Evolutionary conservation across 1,140 invertebrate species (phyloP), one percentile per base, ranked within the genome.

Genomic region (Solenopsis fugax): DNA sequence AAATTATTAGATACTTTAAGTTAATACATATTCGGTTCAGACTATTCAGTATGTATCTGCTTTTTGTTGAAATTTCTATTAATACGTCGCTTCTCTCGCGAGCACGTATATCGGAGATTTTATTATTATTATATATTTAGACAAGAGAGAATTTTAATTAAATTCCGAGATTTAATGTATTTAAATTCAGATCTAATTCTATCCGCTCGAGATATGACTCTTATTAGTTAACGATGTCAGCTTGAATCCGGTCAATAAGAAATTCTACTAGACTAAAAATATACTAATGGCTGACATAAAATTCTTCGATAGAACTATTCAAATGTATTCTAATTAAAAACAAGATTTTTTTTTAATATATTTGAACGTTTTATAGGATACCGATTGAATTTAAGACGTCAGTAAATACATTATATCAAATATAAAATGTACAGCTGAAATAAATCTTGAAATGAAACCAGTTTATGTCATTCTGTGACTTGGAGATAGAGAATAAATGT

Each of bases 81-180:
- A 56, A 41, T 81, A 45, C 10, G 24, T 78, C 24, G 7, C 18
- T 18, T 52, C 41, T 45, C 12, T 50, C 65, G 48, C 21, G 13
- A 4, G 4, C 21, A 24, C 34, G 7, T 69, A 69, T 45, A 69
- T 60, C 16, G 13, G 16, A 41, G 10, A 65, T 65, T 64, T 65
- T 65, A 65, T 34, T 29, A 65, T 34, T 29, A 29, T 29, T 29
- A 65, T 65, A 65, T 65, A 65, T 64, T 64, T 65, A 78, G 18
- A 78, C n/a, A 48, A 77, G 16, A 81, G 48, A 81, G 5, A 10
- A 56, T 81, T 81, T 81, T 71, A 13, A 81, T 45, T 9, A 54
- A 69, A 56, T 54, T 54, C 24, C 16, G 0, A 9, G 0, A 67
- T 52, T 80, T 80, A 52, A 80, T 56, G 10, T 29, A 45, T 45